Base-by-base conservation (phyloP, 2,888 invertebrate genomes). In the Sycophila texana region DNA sequence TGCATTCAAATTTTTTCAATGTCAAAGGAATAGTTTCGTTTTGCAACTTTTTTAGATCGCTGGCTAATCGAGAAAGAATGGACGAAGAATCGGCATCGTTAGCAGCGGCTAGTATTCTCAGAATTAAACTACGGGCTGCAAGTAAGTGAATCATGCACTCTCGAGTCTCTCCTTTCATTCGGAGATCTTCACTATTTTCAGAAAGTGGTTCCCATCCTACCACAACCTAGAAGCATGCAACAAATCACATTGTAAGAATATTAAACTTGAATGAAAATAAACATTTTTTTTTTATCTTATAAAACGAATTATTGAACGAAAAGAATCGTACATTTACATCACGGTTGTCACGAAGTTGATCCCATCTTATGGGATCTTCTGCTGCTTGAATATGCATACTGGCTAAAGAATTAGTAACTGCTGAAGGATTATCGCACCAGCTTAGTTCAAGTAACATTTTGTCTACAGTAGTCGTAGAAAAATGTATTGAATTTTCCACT, bases 401-500 rank as follows among this genome's bases (percentile, higher is more conserved):
- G 58, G 84, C 82, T 49, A 90, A 81, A 13, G 87, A 85, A 65
- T 86, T 84, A 14, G 86, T 83, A 5, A 90, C 79, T 14, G 85
- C 81, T 18, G 83, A 80, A 1, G 84, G 83, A 82, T 85, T 86
- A 60, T 89, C 88, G 72, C 87, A 86, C 86, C 86, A 87, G 71
- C 88, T 87, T 51, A 97, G 91, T 89, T 95, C 95, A 82, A 95
- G 91, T 67, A 96, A 90, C 87, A 95, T 93, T 82, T 94, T 93
- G 91, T 93, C 97, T 74, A 93, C 93, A 73, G 92, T 93, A 81
- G 92, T 92, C 83, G 91, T 92, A 81, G 93, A 94, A 88, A 94
- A 95, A 91, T 98, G 96, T 77, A 96, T 91, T 83, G 98, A 98
- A 85, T 95, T 94, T 84, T 95, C 94, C 80, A 98, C 91, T 68